These are phyloP conservation scores for Thamnaconus septentrionalis DNA, from an alignment of 2,113 vertebrate species.

Conservation along the genomic window DNA sequence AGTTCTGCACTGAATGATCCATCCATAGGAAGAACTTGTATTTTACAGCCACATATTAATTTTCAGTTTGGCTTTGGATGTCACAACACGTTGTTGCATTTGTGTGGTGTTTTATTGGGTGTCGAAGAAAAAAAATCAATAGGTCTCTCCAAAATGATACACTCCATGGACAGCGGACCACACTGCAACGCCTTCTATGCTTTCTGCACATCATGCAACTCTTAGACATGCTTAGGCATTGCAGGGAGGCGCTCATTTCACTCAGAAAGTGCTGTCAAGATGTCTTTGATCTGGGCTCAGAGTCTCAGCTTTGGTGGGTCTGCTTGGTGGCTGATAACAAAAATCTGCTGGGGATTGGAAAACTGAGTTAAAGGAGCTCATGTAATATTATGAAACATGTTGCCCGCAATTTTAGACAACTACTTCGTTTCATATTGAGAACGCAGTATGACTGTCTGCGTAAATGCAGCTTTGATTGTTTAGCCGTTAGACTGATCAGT, in stretches of 20 bases:
- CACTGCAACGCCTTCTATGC: background rate
- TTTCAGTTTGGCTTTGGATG: too few species aligned
- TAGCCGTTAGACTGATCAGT: background rate
- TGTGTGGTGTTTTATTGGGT: too few species aligned
- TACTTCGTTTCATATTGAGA: constrained; percentile 8
- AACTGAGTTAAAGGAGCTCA: constrained; percentile 11
- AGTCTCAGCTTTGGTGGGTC: constrained; percentile 13
- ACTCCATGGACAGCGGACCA: background rate
- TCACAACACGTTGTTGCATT: too few species aligned
- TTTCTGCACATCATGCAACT: constrained; percentile 2
- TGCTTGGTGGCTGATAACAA: constrained; percentile 29
- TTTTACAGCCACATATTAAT: too few species aligned
- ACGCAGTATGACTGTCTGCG: constrained; percentile 3
- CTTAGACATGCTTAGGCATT: background rate
- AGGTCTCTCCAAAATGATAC: background rate
- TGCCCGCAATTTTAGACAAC: constrained; percentile 19
- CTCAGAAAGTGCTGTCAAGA: constrained; percentile 25
- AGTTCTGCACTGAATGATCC: background rate
- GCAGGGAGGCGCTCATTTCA: constrained; percentile 5
- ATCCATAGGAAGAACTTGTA: too few species aligned
- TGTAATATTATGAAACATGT: constrained; percentile 1
- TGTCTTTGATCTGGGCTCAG: constrained; percentile 24
- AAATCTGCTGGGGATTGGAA: constrained; percentile 5
- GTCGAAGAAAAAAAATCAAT: background rate
- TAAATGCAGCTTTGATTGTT: constrained; percentile 6